These are phyloP conservation scores for Amphilophus citrinellus DNA, from an alignment of 2,113 vertebrate species.

Conservation along the genomic window DNA sequence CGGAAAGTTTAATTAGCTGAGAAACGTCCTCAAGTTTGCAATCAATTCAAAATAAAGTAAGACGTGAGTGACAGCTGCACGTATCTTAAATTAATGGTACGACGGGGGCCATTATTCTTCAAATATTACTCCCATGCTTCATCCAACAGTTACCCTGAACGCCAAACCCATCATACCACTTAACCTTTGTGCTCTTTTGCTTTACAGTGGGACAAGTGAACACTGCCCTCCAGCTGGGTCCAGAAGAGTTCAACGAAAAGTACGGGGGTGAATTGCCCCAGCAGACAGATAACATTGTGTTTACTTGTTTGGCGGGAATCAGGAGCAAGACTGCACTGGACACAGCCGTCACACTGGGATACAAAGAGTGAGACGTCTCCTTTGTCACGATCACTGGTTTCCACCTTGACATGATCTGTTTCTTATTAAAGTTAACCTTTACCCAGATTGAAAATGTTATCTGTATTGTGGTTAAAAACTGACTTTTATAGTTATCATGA, in stretches of 20 bases:
- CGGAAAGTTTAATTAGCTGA: not conserved
- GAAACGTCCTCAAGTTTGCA: not conserved
- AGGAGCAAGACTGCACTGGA: conserved; percentile 87
- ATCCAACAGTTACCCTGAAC: not conserved
- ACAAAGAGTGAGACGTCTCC: conserved; percentile 82
- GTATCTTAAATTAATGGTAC: not conserved
- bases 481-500: conserved; percentile 4
- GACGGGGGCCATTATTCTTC: not conserved
- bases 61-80: not conserved
- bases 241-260: conserved; percentile 86
- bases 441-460: not conserved
- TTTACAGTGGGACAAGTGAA: conserved; percentile 86
- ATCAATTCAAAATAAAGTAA: not conserved
- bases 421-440: not conserved
- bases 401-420: not conserved
- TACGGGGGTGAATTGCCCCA: conserved; percentile 87
- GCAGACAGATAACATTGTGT: conserved; percentile 85
- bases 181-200: not conserved
- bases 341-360: conserved; percentile 87
- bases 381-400: not conserved
- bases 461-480: not conserved
- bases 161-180: not conserved
- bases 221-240: conserved; percentile 86
- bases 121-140: not conserved
- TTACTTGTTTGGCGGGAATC: conserved; percentile 89